Conservation (phyloP, 2,888 invertebrate genomes). For the Eristalinus aeneus region DNA sequence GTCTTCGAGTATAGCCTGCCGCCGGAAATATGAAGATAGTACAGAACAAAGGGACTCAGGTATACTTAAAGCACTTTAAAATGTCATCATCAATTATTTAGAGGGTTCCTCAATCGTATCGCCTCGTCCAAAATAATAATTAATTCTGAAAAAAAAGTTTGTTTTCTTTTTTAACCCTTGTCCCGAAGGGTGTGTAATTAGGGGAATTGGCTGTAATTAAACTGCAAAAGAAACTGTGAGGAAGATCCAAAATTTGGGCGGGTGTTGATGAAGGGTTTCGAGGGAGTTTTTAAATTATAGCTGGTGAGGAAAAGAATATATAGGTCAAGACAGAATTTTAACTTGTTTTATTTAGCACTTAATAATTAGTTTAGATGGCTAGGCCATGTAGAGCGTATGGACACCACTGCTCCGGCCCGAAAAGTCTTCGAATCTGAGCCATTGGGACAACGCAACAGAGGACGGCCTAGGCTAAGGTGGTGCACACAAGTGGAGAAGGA, state of each 20-base stretch:
- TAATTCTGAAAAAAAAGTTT: not conserved
- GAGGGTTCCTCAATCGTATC: not conserved
- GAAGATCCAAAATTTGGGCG: not conserved
- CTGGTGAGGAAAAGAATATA: not conserved
- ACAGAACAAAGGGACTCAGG: not conserved
- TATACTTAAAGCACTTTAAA: not conserved
- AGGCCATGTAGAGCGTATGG: too few species aligned
- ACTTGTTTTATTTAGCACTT: too few species aligned
- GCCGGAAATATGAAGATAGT: not conserved
- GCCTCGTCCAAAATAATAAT: constrained; percentile 22
- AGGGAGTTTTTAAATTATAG: not conserved
- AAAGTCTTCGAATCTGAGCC: too few species aligned
- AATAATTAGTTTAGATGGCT: too few species aligned
- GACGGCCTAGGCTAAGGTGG: too few species aligned
- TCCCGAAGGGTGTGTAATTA: constrained; percentile 8
- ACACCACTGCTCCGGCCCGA: too few species aligned
- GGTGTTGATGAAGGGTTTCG: not conserved
- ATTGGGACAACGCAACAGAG: too few species aligned
- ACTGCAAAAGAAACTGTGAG: not conserved
- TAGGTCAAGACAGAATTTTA: not conserved
- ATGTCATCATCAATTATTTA: not conserved
- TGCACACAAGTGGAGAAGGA: too few species aligned
- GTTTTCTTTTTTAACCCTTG: constrained; percentile 8
- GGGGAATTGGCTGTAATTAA: constrained; percentile 9
- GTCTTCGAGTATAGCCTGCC: not conserved